Base-by-base conservation (phyloP, 2,888 invertebrate genomes). In the Athalia cordata region DNA sequence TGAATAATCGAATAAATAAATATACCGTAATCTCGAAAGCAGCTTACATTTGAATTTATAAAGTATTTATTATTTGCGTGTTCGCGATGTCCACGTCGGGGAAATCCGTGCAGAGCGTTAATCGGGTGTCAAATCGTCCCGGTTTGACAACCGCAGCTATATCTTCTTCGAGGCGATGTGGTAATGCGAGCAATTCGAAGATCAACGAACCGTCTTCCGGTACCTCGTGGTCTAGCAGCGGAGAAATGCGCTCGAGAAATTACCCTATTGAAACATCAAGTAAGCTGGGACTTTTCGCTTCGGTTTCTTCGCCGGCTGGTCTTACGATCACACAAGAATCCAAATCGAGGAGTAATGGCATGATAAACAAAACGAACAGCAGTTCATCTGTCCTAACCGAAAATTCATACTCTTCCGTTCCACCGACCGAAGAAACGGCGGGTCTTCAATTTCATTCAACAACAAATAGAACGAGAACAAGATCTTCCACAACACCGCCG, bases 51-150 rank as follows among this genome's bases (percentile, higher is more conserved):
- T 29, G 29, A 29, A 29, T 29, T 29, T 29, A 29, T 29, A 29
- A 29, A 29, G 2, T 29, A 29, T 29, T 29, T 29, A 29, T 29
- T 29, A 29, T 29, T 29, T 29, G 29, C 2, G 29, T 29, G 29
- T 2, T 29, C 29, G 29, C 29, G 29, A 29, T 29, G 29, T 29
- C 29, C 29, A 29, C 29, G 29, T 29, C 29, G 29, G 29, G 29
- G 29, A 29, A 29, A 29, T 29, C 29, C 55, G 55, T 55, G 55
- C 55, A 9, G 55, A 55, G 55, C 55, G 9, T 9, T n/a, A 55
- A n/a, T n/a, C 55, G 55, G n/a, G 82, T 79, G 45, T 62, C 80
- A 43, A 80, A 82, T 15, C 78, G 77, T 8, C 9, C 8, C 79
- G 52, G 80, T 78, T 57, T 79, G 77, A 79, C n/a, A 62, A 62